phyloP scores from a whole-genome alignment of 2,797 vertebrate species.

The Spinus olivaceus region DNA sequence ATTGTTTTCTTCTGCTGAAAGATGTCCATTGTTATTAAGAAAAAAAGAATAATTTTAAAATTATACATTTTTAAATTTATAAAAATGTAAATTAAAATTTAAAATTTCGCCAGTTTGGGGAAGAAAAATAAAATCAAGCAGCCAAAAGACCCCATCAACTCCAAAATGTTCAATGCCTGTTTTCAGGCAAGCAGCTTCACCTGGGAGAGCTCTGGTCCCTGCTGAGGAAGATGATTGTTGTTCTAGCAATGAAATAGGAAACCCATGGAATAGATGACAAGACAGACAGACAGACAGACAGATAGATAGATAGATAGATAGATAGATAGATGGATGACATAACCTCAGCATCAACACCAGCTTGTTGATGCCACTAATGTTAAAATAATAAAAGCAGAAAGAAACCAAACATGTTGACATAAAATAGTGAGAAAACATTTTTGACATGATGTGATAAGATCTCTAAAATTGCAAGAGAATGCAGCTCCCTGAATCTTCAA shows the following conservation, averaged over 20 bases:
- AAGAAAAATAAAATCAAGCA: background rate
- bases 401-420: background rate
- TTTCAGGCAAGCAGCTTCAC: background rate
- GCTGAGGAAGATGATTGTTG: background rate
- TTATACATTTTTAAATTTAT: background rate
- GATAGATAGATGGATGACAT: too few species aligned
- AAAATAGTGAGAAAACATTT: background rate
- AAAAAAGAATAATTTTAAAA: background rate
- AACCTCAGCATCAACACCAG: background rate
- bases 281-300: background rate
- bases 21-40: background rate
- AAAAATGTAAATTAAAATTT: background rate
- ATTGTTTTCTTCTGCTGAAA: background rate
- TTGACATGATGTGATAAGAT: background rate
- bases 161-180: background rate
- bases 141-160: background rate
- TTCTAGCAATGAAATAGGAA: background rate
- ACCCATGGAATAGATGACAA: background rate
- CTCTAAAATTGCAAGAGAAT: background rate
- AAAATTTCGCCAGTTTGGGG: background rate
- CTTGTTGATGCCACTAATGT: background rate
- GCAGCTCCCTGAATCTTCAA: background rate
- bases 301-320: background rate
- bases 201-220: background rate
- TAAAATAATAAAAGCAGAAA: background rate